These are phyloP conservation scores for Drosophila anomalata DNA, from an alignment of 2,888 invertebrate genomes.

Conservation along the genomic window DNA sequence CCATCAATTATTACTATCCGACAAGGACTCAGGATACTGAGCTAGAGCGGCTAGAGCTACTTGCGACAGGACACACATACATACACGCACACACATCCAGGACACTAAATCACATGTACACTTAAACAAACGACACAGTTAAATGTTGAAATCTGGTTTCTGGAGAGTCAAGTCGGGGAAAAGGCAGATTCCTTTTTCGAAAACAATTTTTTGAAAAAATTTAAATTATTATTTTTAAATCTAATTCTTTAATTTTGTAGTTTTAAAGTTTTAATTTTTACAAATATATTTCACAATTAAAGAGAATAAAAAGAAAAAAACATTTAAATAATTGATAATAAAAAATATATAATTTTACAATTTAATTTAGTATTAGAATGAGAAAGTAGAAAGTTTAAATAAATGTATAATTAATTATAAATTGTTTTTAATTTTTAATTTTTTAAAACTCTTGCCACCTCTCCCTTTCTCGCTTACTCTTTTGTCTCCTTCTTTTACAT, in stretches of 20 bases:
- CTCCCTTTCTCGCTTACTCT: conserved; percentile 3
- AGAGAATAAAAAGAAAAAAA: no score
- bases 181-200: no score
- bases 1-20: conserved; percentile 15
- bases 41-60: conserved; percentile 42
- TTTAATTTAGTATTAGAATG: no score
- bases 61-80: conserved; percentile 33
- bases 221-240: no score
- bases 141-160: neutral
- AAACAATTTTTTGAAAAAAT: no score
- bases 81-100: conserved; percentile 10
- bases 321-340: no score
- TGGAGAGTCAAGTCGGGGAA: neutral
- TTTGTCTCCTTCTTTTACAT: neutral
- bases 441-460: conserved; percentile 2
- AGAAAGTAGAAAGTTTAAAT: neutral
- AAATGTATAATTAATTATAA: neutral
- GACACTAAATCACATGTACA: neutral
- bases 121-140: neutral
- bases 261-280: no score
- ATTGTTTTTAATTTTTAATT: neutral
- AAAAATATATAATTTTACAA: no score
- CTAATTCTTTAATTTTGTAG: no score
- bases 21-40: conserved; percentile 39
- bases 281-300: no score